These are phyloP conservation scores for Bedellia somnulentella DNA, from an alignment of 2,888 invertebrate species.

Conservation along the genomic window DNA sequence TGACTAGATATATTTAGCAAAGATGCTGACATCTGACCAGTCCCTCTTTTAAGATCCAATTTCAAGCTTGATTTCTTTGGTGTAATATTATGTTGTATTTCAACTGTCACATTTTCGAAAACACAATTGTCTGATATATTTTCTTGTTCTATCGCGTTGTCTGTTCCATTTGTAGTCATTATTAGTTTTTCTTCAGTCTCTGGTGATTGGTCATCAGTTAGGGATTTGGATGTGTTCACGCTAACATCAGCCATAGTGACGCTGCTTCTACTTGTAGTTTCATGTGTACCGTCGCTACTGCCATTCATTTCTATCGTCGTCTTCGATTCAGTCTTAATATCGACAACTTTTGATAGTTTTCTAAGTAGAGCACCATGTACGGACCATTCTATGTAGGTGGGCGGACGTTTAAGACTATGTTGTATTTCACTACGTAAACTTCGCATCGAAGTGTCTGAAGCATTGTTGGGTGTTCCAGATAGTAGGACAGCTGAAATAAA, in stretches of 20 bases:
- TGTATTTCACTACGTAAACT: slow-evolving; percentile 42
- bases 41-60: slow-evolving; percentile 46
- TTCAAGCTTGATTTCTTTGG: slow-evolving; percentile 51
- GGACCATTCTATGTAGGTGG: slow-evolving; percentile 35
- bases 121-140: slow-evolving; percentile 20
- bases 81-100: slow-evolving; percentile 52
- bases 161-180: slow-evolving; percentile 6
- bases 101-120: slow-evolving; percentile 48
- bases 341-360: slow-evolving; percentile 47
- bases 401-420: slow-evolving; percentile 25
- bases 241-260: slow-evolving; percentile 44
- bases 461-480: slow-evolving; percentile 47
- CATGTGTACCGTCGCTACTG: slow-evolving; percentile 24
- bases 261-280: slow-evolving; percentile 19
- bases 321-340: slow-evolving; percentile 37
- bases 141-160: slow-evolving; percentile 18
- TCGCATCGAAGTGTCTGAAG: slow-evolving; percentile 45
- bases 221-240: slow-evolving; percentile 40
- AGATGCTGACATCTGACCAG: slow-evolving; percentile 42
- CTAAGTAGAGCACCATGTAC: slow-evolving; percentile 40
- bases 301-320: slow-evolving; percentile 39
- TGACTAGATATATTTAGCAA: slow-evolving; percentile 52
- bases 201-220: slow-evolving; percentile 27
- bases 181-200: slow-evolving; percentile 16
- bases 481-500: slow-evolving; percentile 39